Base-by-base conservation (phyloP, 2,888 invertebrate species). In the Pachydiplax longipennis region DNA sequence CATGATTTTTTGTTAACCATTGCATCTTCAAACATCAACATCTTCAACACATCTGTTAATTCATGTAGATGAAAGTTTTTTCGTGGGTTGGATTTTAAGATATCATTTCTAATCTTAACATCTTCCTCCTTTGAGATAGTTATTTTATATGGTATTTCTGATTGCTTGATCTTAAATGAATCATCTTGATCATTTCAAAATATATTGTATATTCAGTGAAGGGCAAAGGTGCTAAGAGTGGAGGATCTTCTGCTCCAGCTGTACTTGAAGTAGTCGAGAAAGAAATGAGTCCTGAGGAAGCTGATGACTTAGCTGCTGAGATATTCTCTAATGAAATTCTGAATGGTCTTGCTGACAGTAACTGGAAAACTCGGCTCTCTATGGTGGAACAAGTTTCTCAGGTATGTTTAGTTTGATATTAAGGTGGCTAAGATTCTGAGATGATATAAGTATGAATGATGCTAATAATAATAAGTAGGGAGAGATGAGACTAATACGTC, bases 321-420 rank as follows among this genome's bases (percentile, higher is more conserved):
- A 92, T 97, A 31, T 94, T 98, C 18, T 93, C 97, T 0, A 94
- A 95, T 0, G 97, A 97, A 81, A 94, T 97, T 37, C 92, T 96
- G 3, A 93, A 93, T 93, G 97, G 97, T 90, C 94, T 99, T 6
- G 95, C 95, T 0, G 98, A 97, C 93, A 93, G 96, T 87, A 98
- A 98, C 94, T 99, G 98, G 98, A 98, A 99, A 94, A 96, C 94
- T 91, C 95, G 98, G 48, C 94, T 98, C 25, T 94, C 96, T 15
- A 96, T 97, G 0, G 96, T 97, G 22, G 98, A 98, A 93, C 96
- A 96, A 92, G 95, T 98, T 92, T 94, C 95, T 73, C 95, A 95
- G 92, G 94, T 94, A 91, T 92, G 91, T 91, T 80, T 35, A 80
- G n/a, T 58, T 82, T 80, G 1, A 73, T 12, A 12, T 40, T 40